Evolutionary conservation across 2,888 invertebrate species (phyloP).

Genomic region (Drosophila atripex): DNA sequence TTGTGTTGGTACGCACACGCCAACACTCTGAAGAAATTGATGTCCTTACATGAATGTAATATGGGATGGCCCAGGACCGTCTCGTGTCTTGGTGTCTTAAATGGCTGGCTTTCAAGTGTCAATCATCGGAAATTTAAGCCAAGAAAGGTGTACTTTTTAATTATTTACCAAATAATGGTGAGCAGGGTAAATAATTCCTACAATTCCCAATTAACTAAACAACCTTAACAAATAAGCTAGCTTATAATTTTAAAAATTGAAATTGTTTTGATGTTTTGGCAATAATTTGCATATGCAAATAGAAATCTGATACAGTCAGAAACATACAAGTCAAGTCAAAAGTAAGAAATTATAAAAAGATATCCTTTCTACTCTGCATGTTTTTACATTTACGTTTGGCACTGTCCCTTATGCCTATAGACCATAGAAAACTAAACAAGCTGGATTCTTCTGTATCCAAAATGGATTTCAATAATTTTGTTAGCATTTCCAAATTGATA

Average conservation of each 20-base stretch:
- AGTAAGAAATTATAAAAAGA: no score
- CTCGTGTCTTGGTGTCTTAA: conserved; percentile 32
- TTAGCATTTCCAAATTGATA: conserved; percentile 7
- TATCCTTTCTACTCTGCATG: neutral
- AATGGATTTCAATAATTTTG: conserved; percentile 33
- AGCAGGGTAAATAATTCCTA: no score
- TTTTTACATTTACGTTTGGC: neutral
- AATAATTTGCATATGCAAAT: no score
- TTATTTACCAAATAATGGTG: no score
- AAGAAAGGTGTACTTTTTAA: no score
- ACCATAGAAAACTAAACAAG: conserved; percentile 36
- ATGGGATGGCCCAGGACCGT: neutral
- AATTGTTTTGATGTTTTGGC: no score
- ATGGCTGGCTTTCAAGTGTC: conserved; percentile 53
- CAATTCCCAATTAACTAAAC: no score
- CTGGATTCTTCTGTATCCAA: conserved; percentile 10
- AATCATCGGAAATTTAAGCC: conserved; percentile 27
- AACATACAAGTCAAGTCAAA: no score
- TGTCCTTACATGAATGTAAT: conserved; percentile 42
- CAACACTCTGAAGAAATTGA: conserved; percentile 56
- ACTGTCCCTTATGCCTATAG: neutral
- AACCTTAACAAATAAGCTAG: no score
- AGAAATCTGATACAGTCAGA: no score
- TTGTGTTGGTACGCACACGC: conserved; percentile 43
- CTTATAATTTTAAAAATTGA: no score